Percentiles rank a stretch among this genome's conserved stretches.
Evolutionary conservation across 2,888 invertebrate genomes (phyloP).

Genomic region (Taphrorychus bicolor): DNA sequence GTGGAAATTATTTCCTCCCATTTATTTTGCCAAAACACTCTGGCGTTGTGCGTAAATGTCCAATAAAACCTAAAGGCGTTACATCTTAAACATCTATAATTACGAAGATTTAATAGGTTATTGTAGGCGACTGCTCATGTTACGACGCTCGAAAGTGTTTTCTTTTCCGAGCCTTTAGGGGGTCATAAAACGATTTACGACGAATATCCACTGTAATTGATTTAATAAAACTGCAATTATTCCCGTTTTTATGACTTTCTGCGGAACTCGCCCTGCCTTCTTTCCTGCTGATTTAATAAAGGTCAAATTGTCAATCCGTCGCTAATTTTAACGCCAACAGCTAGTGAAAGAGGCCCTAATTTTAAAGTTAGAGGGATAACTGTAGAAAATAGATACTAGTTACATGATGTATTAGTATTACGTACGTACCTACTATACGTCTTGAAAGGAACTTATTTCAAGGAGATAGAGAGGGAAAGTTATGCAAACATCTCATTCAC

Average conservation of each 20-base stretch:
- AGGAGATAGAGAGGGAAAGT: too few relatives aligned
- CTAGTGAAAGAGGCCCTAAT: too few relatives aligned
- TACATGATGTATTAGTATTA: too few relatives aligned
- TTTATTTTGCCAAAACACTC: not conserved
- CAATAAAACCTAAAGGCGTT: not conserved
- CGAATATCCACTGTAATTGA: conserved; percentile 16
- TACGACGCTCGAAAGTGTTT: conserved; percentile 22
- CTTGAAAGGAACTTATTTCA: too few relatives aligned
- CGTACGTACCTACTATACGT: too few relatives aligned
- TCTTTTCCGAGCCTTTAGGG: conserved; percentile 20
- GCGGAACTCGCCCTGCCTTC: conserved; percentile 11
- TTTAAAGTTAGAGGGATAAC: too few relatives aligned
- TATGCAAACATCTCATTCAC: too few relatives aligned
- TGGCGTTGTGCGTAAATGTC: not conserved
- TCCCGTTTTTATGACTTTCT: conserved; percentile 17
- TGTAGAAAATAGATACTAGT: too few relatives aligned
- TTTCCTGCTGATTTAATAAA: not conserved
- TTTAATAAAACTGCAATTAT: conserved; percentile 28
- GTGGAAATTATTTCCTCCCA: not conserved
- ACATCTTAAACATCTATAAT: conserved; percentile 14
- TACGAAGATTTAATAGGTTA: conserved; percentile 13
- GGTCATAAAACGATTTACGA: conserved; percentile 24
- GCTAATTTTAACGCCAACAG: too few relatives aligned
- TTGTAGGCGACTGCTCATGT: conserved; percentile 13
- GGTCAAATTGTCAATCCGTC: too few relatives aligned